Evolutionary conservation across 2,113 vertebrate species (phyloP).

Genomic region (Lagenorhynchus albirostris): DNA sequence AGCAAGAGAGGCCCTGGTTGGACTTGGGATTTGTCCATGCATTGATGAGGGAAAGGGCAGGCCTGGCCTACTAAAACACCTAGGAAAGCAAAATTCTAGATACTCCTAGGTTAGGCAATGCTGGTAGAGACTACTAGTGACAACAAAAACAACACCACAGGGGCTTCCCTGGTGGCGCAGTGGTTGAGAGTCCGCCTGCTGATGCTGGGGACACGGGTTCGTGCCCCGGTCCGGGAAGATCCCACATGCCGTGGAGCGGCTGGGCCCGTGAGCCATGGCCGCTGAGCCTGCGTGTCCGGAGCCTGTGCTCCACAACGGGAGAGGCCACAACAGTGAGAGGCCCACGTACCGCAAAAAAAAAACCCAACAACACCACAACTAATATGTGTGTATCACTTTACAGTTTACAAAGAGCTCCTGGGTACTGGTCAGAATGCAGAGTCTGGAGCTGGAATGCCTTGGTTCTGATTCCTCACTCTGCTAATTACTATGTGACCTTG

Average conservation of each 20-base stretch:
- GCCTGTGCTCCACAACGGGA: too few species aligned
- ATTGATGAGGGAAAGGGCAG: background rate
- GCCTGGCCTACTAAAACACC: background rate
- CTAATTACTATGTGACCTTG: background rate
- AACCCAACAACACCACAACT: background rate
- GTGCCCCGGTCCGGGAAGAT: too few species aligned
- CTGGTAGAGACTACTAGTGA: background rate
- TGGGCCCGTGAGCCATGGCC: too few species aligned
- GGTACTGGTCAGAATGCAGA: background rate
- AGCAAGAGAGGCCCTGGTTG: background rate
- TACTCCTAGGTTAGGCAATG: background rate
- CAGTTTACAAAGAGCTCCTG: background rate
- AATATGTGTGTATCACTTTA: background rate
- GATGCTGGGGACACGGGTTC: too few species aligned
- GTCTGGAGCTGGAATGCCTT: background rate
- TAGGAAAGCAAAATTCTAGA: background rate
- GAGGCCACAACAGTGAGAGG: too few species aligned
- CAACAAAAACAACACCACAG: background rate
- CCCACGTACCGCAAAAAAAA: too few species aligned
- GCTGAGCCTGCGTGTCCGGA: too few species aligned
- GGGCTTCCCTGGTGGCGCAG: too few species aligned
- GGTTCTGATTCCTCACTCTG: background rate
- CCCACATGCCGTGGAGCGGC: too few species aligned
- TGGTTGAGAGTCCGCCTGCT: too few species aligned
- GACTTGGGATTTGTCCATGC: background rate